These are phyloP conservation scores for Heliocidaris tuberculata DNA, from an alignment of 35 echinoderm and acorn worm species.

Conservation along the genomic window DNA sequence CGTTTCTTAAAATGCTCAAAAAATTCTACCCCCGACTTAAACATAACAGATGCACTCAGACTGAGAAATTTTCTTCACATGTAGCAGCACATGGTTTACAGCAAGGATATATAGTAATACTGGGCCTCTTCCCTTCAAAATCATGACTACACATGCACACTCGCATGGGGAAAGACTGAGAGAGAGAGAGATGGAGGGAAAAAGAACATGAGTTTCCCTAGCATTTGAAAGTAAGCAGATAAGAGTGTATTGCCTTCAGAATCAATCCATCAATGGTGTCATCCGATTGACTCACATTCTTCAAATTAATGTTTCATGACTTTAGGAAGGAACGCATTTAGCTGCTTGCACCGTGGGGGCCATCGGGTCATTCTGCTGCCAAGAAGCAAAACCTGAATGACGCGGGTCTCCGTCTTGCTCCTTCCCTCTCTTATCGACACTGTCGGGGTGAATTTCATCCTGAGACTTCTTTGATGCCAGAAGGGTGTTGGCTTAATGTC, in stretches of 20 bases:
- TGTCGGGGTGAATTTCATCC: neutral
- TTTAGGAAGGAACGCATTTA: slow-evolving; percentile 2
- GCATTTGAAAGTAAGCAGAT: neutral
- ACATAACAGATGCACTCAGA: neutral
- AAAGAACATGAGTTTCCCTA: neutral
- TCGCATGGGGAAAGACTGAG: neutral
- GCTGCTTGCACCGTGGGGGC: neutral
- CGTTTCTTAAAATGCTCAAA: too few species aligned
- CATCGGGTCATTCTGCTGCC: neutral
- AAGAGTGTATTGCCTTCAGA: slow-evolving; percentile 1
- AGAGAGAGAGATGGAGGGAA: neutral
- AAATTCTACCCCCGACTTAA: too few species aligned
- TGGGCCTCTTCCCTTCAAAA: neutral
- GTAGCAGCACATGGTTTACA: neutral
- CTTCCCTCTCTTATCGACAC: neutral
- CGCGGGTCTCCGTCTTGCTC: neutral
- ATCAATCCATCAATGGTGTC: slow-evolving; percentile 16
- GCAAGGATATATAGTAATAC: neutral
- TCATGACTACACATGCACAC: neutral
- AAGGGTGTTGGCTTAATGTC: too few species aligned
- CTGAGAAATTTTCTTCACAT: neutral
- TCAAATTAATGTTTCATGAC: neutral
- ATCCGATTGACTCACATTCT: slow-evolving; percentile 16
- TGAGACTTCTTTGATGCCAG: neutral
- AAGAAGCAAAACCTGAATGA: neutral